These are phyloP conservation scores for Trematomus loennbergii DNA, from an alignment of 2,113 vertebrate genomes.

Conservation along the genomic window DNA sequence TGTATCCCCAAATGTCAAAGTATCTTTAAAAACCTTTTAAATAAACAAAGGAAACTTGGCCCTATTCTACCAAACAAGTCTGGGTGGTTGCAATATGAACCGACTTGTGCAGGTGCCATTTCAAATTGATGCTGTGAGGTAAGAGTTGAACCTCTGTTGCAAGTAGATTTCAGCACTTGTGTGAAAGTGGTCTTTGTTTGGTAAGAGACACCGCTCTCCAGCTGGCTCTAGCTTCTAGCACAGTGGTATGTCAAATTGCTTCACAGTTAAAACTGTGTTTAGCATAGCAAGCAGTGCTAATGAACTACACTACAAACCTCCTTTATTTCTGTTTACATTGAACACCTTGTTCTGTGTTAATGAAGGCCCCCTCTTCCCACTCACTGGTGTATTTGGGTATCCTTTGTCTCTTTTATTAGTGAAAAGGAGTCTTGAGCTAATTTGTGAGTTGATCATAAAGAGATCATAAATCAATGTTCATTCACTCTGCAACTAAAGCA, in stretches of 20 bases:
- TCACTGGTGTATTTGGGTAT: too few species aligned
- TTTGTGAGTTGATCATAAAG: not conserved
- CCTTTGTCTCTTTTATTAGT: not conserved
- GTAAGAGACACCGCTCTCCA: slow-evolving; percentile 33
- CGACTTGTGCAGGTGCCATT: slow-evolving; percentile 39
- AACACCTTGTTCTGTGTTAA: slow-evolving; percentile 21
- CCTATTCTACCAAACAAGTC: not conserved
- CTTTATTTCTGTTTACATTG: slow-evolving; percentile 25
- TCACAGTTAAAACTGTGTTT: slow-evolving; percentile 24
- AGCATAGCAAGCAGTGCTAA: slow-evolving; percentile 9
- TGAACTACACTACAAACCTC: slow-evolving; percentile 14
- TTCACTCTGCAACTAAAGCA: not conserved
- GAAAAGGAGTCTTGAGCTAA: not conserved
- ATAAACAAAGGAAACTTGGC: not conserved
- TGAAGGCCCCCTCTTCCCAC: not conserved
- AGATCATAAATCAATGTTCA: not conserved
- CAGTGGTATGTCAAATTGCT: slow-evolving; percentile 28
- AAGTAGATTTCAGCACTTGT: slow-evolving; percentile 43
- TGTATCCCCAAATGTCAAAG: not conserved
- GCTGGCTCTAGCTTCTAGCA: slow-evolving; percentile 44
- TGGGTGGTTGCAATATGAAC: slow-evolving; percentile 14
- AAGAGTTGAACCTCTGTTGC: slow-evolving; percentile 44
- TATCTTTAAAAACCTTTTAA: not conserved
- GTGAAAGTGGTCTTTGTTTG: slow-evolving; percentile 71
- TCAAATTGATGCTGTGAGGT: slow-evolving; percentile 20